Evolutionary conservation across 1,140 invertebrate species (phyloP).

Genomic region (Hypothenemus hampei): DNA sequence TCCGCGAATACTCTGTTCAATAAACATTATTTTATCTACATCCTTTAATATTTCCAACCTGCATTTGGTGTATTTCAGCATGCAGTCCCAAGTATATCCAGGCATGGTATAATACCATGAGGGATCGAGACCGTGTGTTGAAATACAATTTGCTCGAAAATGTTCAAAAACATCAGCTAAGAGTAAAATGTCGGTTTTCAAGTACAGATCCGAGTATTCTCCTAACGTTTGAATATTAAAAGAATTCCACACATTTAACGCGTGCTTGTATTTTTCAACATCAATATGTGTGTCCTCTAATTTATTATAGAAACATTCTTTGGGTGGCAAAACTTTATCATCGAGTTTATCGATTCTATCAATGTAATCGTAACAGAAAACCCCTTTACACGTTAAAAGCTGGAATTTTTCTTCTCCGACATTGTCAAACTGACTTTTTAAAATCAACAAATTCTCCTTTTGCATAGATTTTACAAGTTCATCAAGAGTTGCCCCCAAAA

Average conservation of each 20-base stretch:
- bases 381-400: slow-evolving; percentile 37
- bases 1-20: background rate
- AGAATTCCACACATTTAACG: slow-evolving; percentile 44
- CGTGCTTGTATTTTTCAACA: slow-evolving; percentile 45
- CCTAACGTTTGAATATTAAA: slow-evolving; percentile 44
- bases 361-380: slow-evolving; percentile 41
- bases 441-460: background rate
- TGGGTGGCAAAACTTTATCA: slow-evolving; percentile 36
- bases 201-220: no score
- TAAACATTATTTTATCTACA: slow-evolving; percentile 17
- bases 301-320: slow-evolving; percentile 41
- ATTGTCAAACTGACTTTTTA: slow-evolving; percentile 6
- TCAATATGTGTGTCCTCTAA: slow-evolving; percentile 35
- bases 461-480: slow-evolving; percentile 23
- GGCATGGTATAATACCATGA: background rate
- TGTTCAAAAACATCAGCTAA: slow-evolving; percentile 50
- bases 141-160: slow-evolving; percentile 40
- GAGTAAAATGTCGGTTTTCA: slow-evolving; percentile 44
- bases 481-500: slow-evolving; percentile 24
- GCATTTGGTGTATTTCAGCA: background rate
- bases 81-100: background rate
- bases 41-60: background rate
- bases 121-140: no score
- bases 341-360: slow-evolving; percentile 36
- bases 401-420: slow-evolving; percentile 29